Evolutionary conservation across 2,797 vertebrate species (phyloP), one percentile per base, ranked within the genome.

Genomic region (Pseudochaenichthys georgianus): DNA sequence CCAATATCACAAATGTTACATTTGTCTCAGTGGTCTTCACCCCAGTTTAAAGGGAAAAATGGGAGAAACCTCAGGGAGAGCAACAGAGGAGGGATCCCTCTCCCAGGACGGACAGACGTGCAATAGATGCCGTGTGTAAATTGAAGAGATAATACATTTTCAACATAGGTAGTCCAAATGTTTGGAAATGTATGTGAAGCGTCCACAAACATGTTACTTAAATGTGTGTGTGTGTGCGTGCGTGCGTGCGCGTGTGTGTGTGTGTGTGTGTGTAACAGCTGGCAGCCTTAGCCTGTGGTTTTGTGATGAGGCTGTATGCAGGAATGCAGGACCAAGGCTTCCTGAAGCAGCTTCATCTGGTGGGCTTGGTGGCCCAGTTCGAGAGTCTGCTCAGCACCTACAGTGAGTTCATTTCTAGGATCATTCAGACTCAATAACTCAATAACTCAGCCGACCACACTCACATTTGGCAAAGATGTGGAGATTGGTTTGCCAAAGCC

Each of bases 321-420:
- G 95, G 96, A 90, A 91, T 98, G 86, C 94, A 94, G 5, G 98
- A 99, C 85, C 95, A 96, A 87, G 93, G 93, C 70, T 99, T 99
- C 91, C 94, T 99, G 17, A 95, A 92, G 74, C 98, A 99, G 89
- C 97, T 99, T 67, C 96, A 97, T 70, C 95, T 95, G 0, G 97
- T 98, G 62, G 98, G 98, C 13, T 85, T 99, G 80, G 89, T 99
- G 4, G 97, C 97, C 52, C 97, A 99, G 66, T 99, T 98, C 67
- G 98, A 99, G 93, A 97, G 98, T 75, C 95, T 99, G 23, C 96
- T 99, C 60, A 99, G 98, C 82, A 99, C 97, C 0, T 98, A 99
- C 51, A 99, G 98, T 99, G 90, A 98, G 97, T 97, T 89, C 59
- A 67, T 41, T 38, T 52, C 6, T 31, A 21, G 21, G 23, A 38